Evolutionary conservation across 1,140 invertebrate genomes (phyloP).

Genomic region (Mizuhopecten yessoensis): DNA sequence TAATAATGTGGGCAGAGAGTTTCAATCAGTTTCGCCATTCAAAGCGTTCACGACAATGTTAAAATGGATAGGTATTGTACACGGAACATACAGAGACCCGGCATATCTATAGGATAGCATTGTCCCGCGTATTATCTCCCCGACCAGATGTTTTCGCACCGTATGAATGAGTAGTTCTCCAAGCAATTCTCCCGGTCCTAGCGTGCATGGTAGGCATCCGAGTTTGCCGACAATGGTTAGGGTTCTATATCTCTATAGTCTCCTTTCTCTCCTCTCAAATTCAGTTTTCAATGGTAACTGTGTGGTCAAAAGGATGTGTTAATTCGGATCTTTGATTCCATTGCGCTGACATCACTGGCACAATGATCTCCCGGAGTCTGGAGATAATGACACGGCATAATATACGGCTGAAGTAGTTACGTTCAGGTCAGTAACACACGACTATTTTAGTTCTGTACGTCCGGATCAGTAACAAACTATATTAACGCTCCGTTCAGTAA

Average conservation of each 20-base stretch:
- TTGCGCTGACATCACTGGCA: neutral
- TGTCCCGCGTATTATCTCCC: neutral
- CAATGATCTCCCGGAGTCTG: neutral
- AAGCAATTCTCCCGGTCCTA: neutral
- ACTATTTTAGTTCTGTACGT: too few relatives aligned
- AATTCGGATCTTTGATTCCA: neutral
- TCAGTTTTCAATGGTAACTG: constrained; percentile 38
- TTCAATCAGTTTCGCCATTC: constrained; percentile 21
- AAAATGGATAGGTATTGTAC: constrained; percentile 10
- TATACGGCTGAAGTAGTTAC: neutral
- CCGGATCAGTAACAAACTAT: too few relatives aligned
- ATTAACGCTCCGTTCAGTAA: too few relatives aligned
- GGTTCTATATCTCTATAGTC: constrained; percentile 11
- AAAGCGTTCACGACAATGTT: constrained; percentile 14
- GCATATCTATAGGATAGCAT: neutral
- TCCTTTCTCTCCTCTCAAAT: constrained; percentile 15
- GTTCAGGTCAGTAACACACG: too few relatives aligned
- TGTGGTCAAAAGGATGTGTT: constrained; percentile 18
- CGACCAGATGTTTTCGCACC: constrained; percentile 31
- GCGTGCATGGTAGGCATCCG: neutral
- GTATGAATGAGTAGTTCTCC: constrained; percentile 15
- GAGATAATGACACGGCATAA: neutral
- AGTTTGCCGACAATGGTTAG: neutral
- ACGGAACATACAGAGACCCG: neutral
- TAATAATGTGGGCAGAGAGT: neutral